These are phyloP conservation scores for Paguma larvata DNA, from an alignment of 2,797 vertebrate genomes.

Conservation along the genomic window DNA sequence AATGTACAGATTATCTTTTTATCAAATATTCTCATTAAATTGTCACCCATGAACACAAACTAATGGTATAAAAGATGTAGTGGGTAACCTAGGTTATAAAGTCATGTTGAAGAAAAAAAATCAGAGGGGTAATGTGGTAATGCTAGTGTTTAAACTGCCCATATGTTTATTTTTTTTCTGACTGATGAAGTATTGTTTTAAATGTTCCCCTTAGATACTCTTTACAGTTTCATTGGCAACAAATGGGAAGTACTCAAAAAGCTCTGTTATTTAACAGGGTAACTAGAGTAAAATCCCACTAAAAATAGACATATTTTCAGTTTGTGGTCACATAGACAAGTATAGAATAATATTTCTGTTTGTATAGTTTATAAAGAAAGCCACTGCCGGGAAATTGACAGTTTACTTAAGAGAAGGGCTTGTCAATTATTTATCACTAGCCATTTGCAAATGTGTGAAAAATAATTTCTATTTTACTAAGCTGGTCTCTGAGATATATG, in stretches of 20 bases:
- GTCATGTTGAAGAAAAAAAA: constrained; percentile 45
- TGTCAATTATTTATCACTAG: neutral
- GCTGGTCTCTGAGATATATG: neutral
- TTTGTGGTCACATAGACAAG: neutral
- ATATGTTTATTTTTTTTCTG: neutral
- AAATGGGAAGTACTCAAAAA: neutral
- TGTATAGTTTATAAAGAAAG: constrained; percentile 44
- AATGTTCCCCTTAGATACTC: neutral
- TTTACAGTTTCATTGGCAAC: neutral
- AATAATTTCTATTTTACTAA: constrained; percentile 13
- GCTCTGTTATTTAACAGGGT: neutral
- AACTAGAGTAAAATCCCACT: neutral
- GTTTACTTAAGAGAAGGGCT: neutral
- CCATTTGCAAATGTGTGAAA: constrained; percentile 24
- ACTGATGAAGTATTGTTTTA: neutral
- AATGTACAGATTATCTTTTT: constrained; percentile 6
- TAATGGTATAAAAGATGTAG: neutral
- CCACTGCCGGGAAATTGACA: neutral
- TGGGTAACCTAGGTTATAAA: neutral
- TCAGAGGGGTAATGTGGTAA: neutral
- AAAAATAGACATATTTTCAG: constrained; percentile 20
- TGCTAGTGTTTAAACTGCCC: neutral
- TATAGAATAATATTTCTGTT: neutral
- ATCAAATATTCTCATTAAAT: constrained; percentile 51
- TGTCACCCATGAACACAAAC: neutral